These are phyloP conservation scores for Rhingia campestris DNA, from an alignment of 2,888 invertebrate genomes.

Conservation along the genomic window DNA sequence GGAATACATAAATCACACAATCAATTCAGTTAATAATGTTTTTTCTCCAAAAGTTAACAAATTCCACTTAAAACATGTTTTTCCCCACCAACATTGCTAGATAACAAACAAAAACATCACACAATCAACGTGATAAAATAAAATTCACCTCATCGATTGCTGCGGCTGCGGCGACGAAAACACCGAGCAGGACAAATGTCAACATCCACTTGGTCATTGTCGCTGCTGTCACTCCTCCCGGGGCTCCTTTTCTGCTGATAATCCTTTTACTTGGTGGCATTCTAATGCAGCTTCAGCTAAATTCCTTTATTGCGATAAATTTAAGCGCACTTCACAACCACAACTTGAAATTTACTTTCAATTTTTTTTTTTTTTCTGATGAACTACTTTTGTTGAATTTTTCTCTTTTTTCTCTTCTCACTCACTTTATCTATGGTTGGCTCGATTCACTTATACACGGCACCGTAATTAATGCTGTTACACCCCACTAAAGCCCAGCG, in stretches of 20 bases:
- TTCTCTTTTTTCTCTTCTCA: slow-evolving; percentile 34
- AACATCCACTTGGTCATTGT: slow-evolving; percentile 72
- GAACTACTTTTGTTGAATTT: background rate
- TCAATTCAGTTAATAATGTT: slow-evolving; percentile 28
- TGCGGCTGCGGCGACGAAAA: slow-evolving; percentile 61
- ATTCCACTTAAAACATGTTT: background rate
- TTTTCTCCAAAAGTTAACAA: background rate
- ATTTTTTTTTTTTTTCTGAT: slow-evolving; percentile 19
- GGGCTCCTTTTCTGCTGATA: slow-evolving; percentile 55
- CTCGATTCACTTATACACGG: slow-evolving; percentile 66
- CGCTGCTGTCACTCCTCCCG: slow-evolving; percentile 52
- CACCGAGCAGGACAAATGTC: slow-evolving; percentile 70
- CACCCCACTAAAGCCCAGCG: slow-evolving; percentile 47
- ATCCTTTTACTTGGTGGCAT: slow-evolving; percentile 70
- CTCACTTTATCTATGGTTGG: slow-evolving; percentile 62
- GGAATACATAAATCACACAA: slow-evolving; percentile 48
- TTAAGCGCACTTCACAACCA: slow-evolving; percentile 53
- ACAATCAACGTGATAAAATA: background rate
- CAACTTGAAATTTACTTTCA: slow-evolving; percentile 27
- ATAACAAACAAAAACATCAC: background rate
- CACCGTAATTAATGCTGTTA: slow-evolving; percentile 72
- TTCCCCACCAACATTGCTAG: background rate
- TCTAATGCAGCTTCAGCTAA: slow-evolving; percentile 45
- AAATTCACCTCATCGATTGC: slow-evolving; percentile 70
- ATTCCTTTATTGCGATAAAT: slow-evolving; percentile 53